Base-by-base conservation (phyloP, 1,140 invertebrate genomes). In the Eubasilissa regina region DNA sequence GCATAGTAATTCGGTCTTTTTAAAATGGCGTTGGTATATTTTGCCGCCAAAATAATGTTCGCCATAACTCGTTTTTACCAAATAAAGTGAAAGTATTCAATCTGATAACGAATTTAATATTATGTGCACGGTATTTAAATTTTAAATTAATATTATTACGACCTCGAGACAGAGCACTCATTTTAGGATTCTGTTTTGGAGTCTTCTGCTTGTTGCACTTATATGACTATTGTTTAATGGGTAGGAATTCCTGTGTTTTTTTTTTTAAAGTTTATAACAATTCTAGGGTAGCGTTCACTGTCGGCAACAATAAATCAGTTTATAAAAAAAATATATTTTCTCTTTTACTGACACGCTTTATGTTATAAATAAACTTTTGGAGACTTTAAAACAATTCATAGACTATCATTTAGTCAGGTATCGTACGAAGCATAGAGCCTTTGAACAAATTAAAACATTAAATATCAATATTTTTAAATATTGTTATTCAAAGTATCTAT, bases 61-160 rank as follows among this genome's bases (percentile, higher is more conserved):
- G 21, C 9, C 19, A 11, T 21, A 21, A 48, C 44, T 19, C 43
- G 43, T 48, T 70, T 47, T 51, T 43, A 73, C 19, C 19, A 73
- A 51, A 53, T 53, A 8, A 55, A 78, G 77, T 78, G 77, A 78
- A 78, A 78, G 77, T 78, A 73, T 51, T 25, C 25, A n/a, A 73
- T 19, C 47, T 11, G 13, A 73, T 51, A n/a, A 11, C 21, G 19
- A 35, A 73, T 73, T 21, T 58, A 77, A 53, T 70, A 55, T 70
- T n/a, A 62, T 15, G 11, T 10, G 66, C 21, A 44, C 47, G 3
- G 75, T 55, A n/a, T 19, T 77, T 77, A 55, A 68, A 56, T 51
- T 55, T 77, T 66, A 21, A 35, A 73, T 73, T n/a, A n/a, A 62
- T 60, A 72, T 73, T 73, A 73, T 78, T 78, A 78, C 56, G 77